Evolutionary conservation across 2,113 vertebrate genomes (phyloP), one percentile per base, ranked within the genome.

Genomic region (Octodon degus): DNA sequence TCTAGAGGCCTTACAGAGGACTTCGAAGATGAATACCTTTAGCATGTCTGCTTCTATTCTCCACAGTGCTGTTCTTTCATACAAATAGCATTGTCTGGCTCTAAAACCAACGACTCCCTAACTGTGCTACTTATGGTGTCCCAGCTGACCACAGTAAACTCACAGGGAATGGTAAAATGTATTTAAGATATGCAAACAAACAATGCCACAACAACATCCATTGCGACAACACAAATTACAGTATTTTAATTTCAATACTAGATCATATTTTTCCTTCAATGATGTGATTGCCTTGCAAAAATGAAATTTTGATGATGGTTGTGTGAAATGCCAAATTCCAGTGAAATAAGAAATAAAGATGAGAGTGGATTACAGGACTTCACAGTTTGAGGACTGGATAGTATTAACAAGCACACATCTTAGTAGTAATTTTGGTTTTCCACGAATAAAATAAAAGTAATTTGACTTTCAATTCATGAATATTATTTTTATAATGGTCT

Each of bases 371-470:
- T 58, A 16, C 43, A 53, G 30, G 88, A 79, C 67, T 74, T 20
- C n/a, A n/a, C 14, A 17, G 17, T 83, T 25, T 65, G 72, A 87
- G 40, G 34, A 24, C 62, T n/a, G 16, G 68, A 50, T 0, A 90
- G 24, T 11, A 89, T 32, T 27, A 89, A 30, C 5, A 82, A 27
- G n/a, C 24, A 94, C n/a, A 82, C 4, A 90, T 30, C 19, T 60
- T 40, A 60, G 24, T 88, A 92, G 32, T 47, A 89, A 90, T 40
- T 55, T 12, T 30, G 37, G 25, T 7, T 65, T 91, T 93, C 60
- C 80, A 85, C 62, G 27, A 77, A 79, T 72, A 83, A 95, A 93
- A 34, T 27, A 77, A 79, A 97, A 90, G 70, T 47, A 40, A n/a
- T 24, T 50, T 86, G 87, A 17, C 43, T 89, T 95, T 84, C 47